These are phyloP conservation scores for Streblospio benedicti DNA, from an alignment of 1,140 invertebrate genomes.

Conservation along the genomic window DNA sequence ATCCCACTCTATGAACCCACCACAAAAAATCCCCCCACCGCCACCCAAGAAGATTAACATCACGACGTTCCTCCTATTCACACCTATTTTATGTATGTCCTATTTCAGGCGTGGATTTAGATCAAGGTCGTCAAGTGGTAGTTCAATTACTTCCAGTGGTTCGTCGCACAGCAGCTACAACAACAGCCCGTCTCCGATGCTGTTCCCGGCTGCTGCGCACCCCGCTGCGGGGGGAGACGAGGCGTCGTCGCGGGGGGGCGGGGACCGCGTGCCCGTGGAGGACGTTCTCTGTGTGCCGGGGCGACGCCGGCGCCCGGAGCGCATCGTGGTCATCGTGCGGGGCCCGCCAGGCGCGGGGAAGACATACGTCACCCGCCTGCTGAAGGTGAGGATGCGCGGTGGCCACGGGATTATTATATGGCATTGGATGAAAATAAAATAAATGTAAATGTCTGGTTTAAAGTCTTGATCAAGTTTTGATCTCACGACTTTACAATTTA, in stretches of 20 bases:
- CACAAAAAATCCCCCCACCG: no score
- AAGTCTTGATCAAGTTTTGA: no score
- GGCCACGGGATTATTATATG: no score
- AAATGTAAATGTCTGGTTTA: no score
- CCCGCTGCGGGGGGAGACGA: conserved; percentile 36
- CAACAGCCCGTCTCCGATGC: conserved; percentile 1
- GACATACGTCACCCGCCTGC: conserved; percentile 74
- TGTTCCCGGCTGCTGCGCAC: conserved; percentile 14
- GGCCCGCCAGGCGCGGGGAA: conserved; percentile 85
- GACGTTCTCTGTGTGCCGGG: conserved; percentile 70
- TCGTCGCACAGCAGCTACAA: background rate
- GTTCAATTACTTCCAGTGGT: background rate
- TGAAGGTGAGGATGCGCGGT: conserved; percentile 57
- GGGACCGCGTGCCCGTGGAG: conserved; percentile 67
- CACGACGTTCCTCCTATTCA: no score
- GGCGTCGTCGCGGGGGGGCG: no score
- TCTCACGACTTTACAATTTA: no score
- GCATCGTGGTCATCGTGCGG: conserved; percentile 79
- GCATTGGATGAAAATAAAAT: no score
- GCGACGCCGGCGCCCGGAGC: conserved; percentile 62
- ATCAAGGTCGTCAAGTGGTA: background rate
- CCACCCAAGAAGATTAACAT: no score
- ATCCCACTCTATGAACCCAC: no score
- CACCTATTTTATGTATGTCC: no score
- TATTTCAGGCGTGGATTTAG: no score